Conservation (phyloP, 2,797 vertebrate species). For the Momotus momota region DNA sequence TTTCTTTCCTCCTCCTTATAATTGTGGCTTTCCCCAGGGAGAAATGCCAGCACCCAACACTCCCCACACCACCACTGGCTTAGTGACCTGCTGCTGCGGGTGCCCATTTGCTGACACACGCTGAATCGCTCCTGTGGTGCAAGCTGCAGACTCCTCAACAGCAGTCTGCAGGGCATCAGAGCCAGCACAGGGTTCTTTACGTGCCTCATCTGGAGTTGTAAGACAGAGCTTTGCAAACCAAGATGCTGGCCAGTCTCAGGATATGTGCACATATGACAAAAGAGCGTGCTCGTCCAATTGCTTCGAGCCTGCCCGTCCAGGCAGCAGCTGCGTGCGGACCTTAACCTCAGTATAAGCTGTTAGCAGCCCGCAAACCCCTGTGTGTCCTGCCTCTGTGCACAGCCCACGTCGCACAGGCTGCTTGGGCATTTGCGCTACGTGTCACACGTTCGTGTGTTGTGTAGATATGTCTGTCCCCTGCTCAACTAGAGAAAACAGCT, state of each 20-base stretch:
- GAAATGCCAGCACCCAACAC: neutral
- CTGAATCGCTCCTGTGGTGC: neutral
- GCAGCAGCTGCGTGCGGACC: neutral
- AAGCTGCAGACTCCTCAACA: neutral
- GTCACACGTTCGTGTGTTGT: fast-evolving
- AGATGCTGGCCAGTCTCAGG: neutral
- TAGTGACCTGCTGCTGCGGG: fast-evolving
- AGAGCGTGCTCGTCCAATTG: neutral
- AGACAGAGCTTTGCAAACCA: neutral
- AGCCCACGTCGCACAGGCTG: neutral
- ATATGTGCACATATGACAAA: neutral
- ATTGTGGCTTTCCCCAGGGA: neutral
- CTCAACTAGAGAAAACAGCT: neutral
- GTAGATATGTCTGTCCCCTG: neutral
- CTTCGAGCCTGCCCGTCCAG: neutral
- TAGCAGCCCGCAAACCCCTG: neutral
- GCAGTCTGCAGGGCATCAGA: neutral
- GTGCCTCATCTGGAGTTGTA: neutral
- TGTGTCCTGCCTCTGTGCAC: neutral
- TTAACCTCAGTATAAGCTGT: neutral
- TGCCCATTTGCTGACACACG: fast-evolving
- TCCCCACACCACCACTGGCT: neutral
- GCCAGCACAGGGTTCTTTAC: neutral
- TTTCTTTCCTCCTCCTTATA: neutral
- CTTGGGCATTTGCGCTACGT: neutral